A percentile compares a stretch with the other conserved stretches of the same genome.
phyloP scores from a whole-genome alignment of 1,140 invertebrate genomes.

The Brachionus calyciflorus region DNA sequence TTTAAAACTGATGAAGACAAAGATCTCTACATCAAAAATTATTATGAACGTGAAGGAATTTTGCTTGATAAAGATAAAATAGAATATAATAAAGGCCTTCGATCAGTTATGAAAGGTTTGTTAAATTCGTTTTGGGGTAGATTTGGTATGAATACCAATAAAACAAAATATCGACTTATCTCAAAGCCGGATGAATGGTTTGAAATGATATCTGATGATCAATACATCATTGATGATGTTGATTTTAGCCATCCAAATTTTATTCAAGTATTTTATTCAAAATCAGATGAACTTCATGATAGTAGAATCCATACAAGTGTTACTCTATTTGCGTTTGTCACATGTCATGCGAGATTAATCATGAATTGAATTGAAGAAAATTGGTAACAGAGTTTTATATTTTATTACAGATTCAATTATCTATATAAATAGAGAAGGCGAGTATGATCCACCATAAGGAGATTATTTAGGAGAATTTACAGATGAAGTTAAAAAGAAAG shows the following conservation, averaged over 20 bases:
- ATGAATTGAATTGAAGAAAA: constrained; percentile 56
- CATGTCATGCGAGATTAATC: constrained; percentile 57
- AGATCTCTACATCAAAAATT: constrained; percentile 53
- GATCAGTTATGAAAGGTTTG: constrained; percentile 50
- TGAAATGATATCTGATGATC: constrained; percentile 50
- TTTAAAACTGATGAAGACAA: constrained; percentile 43
- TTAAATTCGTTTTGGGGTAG: constrained; percentile 52
- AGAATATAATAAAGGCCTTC: constrained; percentile 53
- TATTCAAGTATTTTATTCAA: constrained; percentile 44
- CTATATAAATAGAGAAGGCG: constrained; percentile 48
- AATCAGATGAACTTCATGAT: background rate
- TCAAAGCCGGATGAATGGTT: constrained; percentile 50
- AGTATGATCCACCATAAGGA: constrained; percentile 49
- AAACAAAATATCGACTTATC: constrained; percentile 51
- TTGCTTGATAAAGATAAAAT: constrained; percentile 54
- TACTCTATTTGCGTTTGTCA: constrained; percentile 56
- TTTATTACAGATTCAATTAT: constrained; percentile 59
- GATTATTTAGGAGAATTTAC: constrained; percentile 54
- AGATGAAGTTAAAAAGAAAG: constrained; percentile 48
- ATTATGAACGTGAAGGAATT: constrained; percentile 55
- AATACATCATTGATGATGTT: constrained; percentile 48
- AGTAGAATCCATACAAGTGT: constrained; percentile 52
- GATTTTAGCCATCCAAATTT: constrained; percentile 48
- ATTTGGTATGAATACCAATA: constrained; percentile 49
- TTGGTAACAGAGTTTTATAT: constrained; percentile 55